These are phyloP conservation scores for Drosophila nikananu DNA, from an alignment of 1,140 invertebrate genomes.

Conservation along the genomic window DNA sequence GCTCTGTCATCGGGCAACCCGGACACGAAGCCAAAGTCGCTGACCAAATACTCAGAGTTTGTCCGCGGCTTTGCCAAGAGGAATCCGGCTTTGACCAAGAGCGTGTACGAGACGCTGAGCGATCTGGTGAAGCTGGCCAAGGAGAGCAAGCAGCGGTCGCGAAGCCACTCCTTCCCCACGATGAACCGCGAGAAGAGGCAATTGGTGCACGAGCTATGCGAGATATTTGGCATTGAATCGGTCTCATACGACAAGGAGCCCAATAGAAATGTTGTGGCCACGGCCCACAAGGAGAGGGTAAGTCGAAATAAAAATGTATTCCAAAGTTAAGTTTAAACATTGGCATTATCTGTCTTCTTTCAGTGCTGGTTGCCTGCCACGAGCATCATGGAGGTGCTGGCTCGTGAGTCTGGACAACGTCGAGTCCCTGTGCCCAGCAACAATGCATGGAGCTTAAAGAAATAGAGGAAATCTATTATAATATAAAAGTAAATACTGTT, in stretches of 20 bases:
- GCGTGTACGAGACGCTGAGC: constrained; percentile 93
- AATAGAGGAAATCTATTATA: constrained; percentile 48
- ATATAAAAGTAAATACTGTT: constrained; percentile 1
- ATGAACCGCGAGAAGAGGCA: constrained; percentile 96
- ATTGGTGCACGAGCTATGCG: constrained; percentile 96
- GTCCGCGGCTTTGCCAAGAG: constrained; percentile 94
- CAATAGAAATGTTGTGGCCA: constrained; percentile 97
- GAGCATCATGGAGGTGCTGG: constrained; percentile 92
- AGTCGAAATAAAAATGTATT: constrained; percentile 3
- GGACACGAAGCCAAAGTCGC: constrained; percentile 91
- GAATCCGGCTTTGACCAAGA: constrained; percentile 92
- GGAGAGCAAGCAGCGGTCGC: constrained; percentile 94
- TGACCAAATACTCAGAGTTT: constrained; percentile 94
- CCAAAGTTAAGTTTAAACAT: neutral
- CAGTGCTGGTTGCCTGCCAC: constrained; percentile 94
- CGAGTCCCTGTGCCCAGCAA: constrained; percentile 90
- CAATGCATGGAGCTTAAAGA: constrained; percentile 85
- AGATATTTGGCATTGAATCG: constrained; percentile 97
- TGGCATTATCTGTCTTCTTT: constrained; percentile 41
- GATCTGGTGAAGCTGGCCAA: constrained; percentile 95
- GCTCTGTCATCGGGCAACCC: constrained; percentile 94
- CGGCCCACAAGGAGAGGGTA: constrained; percentile 93
- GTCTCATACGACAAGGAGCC: constrained; percentile 97
- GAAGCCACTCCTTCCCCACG: constrained; percentile 94
- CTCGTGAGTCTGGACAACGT: constrained; percentile 91